Base-by-base conservation (phyloP, 2,888 invertebrate species). In the Chesias legatella region DNA sequence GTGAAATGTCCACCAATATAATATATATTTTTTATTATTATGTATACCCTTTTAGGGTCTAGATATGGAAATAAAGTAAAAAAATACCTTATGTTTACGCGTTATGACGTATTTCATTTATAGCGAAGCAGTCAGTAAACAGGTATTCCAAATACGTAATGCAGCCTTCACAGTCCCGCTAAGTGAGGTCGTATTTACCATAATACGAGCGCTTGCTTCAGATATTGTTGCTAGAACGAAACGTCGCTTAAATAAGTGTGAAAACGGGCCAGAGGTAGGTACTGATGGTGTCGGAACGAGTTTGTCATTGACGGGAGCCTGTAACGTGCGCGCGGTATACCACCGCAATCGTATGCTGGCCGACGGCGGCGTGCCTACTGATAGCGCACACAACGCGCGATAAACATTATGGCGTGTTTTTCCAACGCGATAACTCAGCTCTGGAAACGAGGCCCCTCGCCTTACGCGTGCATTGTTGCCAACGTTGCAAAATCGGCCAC, bases 391-490 rank as follows among this genome's bases (percentile, higher is more conserved):
- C 66, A 69, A 67, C 65, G 57, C 59, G 69, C 76, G 81, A 82
- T 82, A 80, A 76, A 74, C 28, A 64, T 69, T n/a, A 73, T 75
- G 70, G 72, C 73, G 72, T 82, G 78, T 81, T 83, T 84, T 86
- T 78, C 77, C 76, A 72, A 68, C 54, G 67, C 69, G 79, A 82
- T 83, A 81, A 76, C 73, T 76, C 64, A 66, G 69, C 24, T 42
- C 44, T 51, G 67, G 73, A 74, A 77, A 72, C 64, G 67, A 59
- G 72, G 70, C 69, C 70, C 63, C 65, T 61, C 48, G 55, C 51
- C 50, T 9, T 32, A 43, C 44, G 42, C 38, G 41, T 40, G 43
- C 48, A 51, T 56, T 55, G 48, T 48, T 42, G 36, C 33, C 22
- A 28, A 48, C 56, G 46, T 52, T 50, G 51, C 53, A 43, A 17